Evolutionary conservation across 2,888 invertebrate species (phyloP).

Genomic region (Ormyrus labotus): DNA sequence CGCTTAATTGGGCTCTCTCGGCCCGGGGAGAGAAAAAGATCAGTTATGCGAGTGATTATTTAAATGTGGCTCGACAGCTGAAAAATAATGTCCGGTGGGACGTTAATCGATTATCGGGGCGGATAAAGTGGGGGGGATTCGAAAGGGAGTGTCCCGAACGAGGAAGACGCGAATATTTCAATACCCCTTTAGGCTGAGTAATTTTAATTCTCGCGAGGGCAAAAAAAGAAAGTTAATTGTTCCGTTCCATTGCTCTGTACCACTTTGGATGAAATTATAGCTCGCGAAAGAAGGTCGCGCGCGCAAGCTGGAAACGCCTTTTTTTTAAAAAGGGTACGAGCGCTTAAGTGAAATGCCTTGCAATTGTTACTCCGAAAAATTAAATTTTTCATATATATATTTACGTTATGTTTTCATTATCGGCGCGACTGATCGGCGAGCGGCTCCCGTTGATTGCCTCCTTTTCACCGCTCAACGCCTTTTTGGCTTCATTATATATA

Average conservation of each 20-base stretch:
- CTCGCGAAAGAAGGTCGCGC: conserved; percentile 3
- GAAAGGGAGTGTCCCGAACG: too few relatives aligned
- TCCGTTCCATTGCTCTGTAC: not conserved
- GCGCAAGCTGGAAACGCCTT: not conserved
- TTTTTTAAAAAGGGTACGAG: not conserved
- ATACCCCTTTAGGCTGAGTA: too few relatives aligned
- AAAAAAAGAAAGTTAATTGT: conserved; percentile 30
- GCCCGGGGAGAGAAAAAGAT: too few relatives aligned
- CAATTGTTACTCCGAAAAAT: not conserved
- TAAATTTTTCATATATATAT: not conserved
- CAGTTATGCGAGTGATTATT: too few relatives aligned
- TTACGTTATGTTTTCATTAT: conserved; percentile 2
- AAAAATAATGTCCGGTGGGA: too few relatives aligned
- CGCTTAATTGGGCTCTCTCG: too few relatives aligned
- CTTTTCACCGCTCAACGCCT: not conserved
- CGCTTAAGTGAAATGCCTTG: not conserved
- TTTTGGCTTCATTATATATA: not conserved
- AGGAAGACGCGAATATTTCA: too few relatives aligned
- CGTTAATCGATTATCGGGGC: too few relatives aligned
- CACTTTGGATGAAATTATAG: conserved; percentile 24
- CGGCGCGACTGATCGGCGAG: too few relatives aligned
- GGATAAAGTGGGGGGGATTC: too few relatives aligned
- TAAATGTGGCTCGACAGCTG: too few relatives aligned
- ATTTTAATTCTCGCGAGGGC: not conserved
- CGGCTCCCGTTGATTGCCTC: too few relatives aligned